phyloP scores from a whole-genome alignment of 2,113 vertebrate species.

The Nyctereutes procyonoides region DNA sequence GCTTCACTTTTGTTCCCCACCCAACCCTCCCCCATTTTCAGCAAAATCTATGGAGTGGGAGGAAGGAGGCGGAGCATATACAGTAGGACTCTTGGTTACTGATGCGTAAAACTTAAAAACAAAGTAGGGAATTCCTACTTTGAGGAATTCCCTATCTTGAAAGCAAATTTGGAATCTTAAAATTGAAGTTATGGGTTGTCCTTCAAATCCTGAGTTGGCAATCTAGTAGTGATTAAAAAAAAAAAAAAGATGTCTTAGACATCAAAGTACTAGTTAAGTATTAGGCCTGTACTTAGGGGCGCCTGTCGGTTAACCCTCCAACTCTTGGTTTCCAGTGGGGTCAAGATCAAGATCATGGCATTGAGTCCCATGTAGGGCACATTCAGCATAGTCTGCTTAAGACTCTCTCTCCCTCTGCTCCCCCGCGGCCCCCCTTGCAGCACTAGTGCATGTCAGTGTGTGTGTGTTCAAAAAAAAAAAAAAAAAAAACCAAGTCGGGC shows the following conservation, averaged over 20 bases:
- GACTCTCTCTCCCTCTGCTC: neutral
- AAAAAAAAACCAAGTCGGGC: neutral
- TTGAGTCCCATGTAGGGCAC: neutral
- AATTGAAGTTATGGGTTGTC: neutral
- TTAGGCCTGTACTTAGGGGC: neutral
- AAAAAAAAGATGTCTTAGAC: neutral
- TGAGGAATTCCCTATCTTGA: neutral
- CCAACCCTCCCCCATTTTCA: neutral
- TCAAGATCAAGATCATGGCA: neutral
- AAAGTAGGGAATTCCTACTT: neutral
- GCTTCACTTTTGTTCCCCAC: neutral
- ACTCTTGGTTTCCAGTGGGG: neutral
- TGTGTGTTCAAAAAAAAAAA: neutral
- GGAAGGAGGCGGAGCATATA: neutral
- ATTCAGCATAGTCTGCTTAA: neutral
- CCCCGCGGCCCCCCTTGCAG: neutral
- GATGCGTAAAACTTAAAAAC: conserved; percentile 15
- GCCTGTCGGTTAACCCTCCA: neutral
- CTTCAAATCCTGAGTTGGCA: neutral
- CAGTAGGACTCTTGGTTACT: neutral
- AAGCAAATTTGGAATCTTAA: neutral
- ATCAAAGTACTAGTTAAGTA: neutral
- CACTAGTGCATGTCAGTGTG: neutral
- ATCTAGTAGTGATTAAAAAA: neutral
- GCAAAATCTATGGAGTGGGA: neutral